Percentiles rank a stretch among this genome's conserved stretches.
phyloP scores from a whole-genome alignment of 2,113 vertebrate genomes.

The Prionailurus viverrinus region DNA sequence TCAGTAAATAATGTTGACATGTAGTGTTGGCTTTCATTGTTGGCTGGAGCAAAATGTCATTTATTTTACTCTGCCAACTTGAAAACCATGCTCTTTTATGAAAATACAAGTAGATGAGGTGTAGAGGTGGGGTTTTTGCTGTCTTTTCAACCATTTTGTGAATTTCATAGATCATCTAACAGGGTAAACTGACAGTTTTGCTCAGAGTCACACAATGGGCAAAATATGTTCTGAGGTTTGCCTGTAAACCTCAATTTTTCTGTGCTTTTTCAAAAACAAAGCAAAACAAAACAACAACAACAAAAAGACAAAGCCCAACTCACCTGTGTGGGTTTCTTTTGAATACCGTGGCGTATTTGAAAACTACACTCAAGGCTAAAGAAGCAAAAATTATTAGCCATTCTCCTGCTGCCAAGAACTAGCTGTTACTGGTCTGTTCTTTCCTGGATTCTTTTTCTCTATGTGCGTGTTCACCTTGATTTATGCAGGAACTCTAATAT shows the following conservation, averaged over 20 bases:
- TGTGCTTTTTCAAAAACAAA: background rate
- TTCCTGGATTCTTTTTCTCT: background rate
- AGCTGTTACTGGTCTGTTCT: background rate
- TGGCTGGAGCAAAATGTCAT: conserved; percentile 57
- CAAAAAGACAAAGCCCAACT: background rate
- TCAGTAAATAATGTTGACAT: conserved; percentile 66
- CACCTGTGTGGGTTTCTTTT: background rate
- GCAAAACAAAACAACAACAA: too few species aligned
- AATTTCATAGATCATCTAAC: conserved; percentile 61
- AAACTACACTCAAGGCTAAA: background rate
- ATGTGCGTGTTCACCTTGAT: background rate
- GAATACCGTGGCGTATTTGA: background rate
- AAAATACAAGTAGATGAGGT: conserved; percentile 67
- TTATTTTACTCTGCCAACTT: conserved; percentile 72
- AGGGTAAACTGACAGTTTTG: conserved; percentile 53
- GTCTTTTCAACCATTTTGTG: conserved; percentile 65
- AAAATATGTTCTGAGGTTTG: background rate
- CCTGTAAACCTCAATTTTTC: background rate
- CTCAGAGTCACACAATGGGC: background rate
- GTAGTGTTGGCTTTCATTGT: conserved; percentile 60
- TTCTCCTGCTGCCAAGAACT: background rate
- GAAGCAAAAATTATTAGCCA: background rate
- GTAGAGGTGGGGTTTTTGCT: conserved; percentile 40
- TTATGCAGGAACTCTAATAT: accelerated
- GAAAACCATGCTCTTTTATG: conserved; percentile 67